Conservation (phyloP, 2,113 vertebrate genomes). For the Microtus richardsoni region DNA sequence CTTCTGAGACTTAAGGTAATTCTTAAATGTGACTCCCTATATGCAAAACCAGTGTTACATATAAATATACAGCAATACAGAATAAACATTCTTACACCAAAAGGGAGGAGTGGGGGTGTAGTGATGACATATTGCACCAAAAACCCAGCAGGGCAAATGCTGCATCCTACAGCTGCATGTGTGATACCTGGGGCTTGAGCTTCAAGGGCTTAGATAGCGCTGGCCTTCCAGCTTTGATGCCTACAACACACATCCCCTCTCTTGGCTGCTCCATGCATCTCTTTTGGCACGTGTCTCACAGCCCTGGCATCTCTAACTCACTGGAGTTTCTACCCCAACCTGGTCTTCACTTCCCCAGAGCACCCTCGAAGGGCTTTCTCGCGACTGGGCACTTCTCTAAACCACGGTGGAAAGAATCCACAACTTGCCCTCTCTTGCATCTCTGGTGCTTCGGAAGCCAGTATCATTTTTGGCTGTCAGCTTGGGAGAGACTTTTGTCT, state of each 20-base stretch:
- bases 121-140: not conserved
- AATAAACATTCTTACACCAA: not conserved
- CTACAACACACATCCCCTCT: not conserved
- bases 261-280: too few relatives aligned
- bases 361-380: not conserved
- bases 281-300: not conserved
- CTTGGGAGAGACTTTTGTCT: not conserved
- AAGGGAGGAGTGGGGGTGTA: too few relatives aligned
- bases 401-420: not conserved
- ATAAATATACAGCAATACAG: too few relatives aligned
- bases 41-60: not conserved
- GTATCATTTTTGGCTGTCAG: not conserved
- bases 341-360: not conserved
- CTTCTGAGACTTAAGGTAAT: not conserved
- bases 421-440: not conserved
- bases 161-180: not conserved
- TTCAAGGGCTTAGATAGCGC: not conserved
- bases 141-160: not conserved
- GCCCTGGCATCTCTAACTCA: not conserved
- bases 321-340: not conserved
- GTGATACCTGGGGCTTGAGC: not conserved
- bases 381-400: not conserved
- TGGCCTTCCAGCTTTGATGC: not conserved
- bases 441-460: not conserved
- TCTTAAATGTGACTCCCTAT: not conserved